Percentiles rank a stretch among this genome's conserved stretches.
phyloP scores from a whole-genome alignment of 2,113 vertebrate species.

The Athene cunicularia region DNA sequence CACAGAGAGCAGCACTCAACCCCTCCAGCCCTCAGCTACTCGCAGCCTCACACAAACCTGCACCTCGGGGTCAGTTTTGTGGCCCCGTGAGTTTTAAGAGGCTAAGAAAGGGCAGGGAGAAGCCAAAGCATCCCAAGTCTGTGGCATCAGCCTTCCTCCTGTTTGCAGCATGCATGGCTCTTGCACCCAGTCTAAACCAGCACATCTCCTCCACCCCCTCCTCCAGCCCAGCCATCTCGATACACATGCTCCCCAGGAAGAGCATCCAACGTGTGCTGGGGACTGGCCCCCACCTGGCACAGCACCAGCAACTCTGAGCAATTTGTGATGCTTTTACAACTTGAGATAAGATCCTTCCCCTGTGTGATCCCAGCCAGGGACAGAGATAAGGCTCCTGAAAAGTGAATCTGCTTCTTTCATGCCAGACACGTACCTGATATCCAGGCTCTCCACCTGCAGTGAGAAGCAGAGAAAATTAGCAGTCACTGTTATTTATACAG shows the following conservation, averaged over 20 bases:
- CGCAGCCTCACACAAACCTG: not conserved
- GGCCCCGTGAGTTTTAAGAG: not conserved
- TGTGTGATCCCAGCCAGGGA: not conserved
- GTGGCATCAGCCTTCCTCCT: not conserved
- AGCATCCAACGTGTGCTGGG: not conserved
- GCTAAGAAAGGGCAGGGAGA: not conserved
- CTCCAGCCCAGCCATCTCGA: not conserved
- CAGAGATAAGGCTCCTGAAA: conserved; percentile 33
- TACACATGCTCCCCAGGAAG: fast-evolving
- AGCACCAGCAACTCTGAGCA: not conserved
- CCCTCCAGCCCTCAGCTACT: not conserved
- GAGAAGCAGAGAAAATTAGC: conserved; percentile 60
- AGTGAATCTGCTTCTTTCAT: not conserved
- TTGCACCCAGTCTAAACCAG: not conserved
- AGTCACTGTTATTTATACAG: conserved; percentile 7
- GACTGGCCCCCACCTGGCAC: not conserved
- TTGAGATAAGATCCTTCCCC: not conserved
- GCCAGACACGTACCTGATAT: conserved; percentile 60
- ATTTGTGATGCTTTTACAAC: not conserved
- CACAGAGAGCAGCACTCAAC: not conserved
- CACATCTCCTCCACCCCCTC: fast-evolving
- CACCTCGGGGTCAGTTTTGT: not conserved
- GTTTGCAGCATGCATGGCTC: fast-evolving
- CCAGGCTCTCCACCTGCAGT: conserved; percentile 67
- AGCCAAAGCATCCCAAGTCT: not conserved